These are phyloP conservation scores for Hydrolagus colliei DNA, from an alignment of 2,797 vertebrate species.

Conservation along the genomic window DNA sequence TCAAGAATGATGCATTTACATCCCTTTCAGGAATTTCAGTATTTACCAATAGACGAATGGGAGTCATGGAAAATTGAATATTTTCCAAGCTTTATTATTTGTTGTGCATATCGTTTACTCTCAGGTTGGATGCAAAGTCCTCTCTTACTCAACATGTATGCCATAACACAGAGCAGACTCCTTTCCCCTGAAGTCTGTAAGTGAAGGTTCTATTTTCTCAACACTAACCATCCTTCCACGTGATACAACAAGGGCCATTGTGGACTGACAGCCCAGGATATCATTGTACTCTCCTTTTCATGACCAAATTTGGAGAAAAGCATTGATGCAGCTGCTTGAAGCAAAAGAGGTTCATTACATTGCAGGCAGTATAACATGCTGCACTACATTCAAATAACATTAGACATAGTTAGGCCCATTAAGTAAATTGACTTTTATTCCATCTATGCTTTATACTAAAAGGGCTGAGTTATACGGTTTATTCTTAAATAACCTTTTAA, in stretches of 20 bases:
- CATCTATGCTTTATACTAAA: neutral
- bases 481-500: too few species aligned
- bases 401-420: neutral
- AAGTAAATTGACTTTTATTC: neutral
- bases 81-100: neutral
- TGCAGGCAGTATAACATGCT: neutral
- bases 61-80: neutral
- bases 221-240: neutral
- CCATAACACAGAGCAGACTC: neutral
- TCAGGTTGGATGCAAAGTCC: neutral
- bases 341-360: too few species aligned
- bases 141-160: neutral
- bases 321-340: too few species aligned
- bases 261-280: neutral
- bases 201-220: neutral
- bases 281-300: neutral
- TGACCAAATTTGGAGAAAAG: neutral
- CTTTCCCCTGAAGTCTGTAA: neutral
- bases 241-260: neutral
- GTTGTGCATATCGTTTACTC: neutral
- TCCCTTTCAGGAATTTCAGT: neutral
- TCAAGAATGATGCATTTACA: too few species aligned
- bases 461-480: too few species aligned
- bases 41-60: neutral
- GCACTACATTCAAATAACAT: neutral